Evolutionary conservation across 2,113 vertebrate species (phyloP).

Genomic region (Varanus komodoensis): DNA sequence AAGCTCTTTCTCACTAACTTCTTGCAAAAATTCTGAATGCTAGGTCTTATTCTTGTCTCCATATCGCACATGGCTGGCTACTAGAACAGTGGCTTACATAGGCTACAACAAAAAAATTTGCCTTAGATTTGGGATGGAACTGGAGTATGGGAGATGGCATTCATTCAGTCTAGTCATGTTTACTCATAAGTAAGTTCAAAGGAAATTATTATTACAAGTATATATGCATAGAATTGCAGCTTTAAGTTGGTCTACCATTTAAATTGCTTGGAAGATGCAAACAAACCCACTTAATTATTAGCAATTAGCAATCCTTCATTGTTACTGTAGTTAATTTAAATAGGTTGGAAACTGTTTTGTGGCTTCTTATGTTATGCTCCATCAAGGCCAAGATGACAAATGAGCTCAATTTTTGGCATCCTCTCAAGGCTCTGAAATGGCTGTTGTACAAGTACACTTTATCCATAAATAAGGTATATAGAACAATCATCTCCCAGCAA

Average conservation of each 20-base stretch:
- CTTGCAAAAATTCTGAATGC: neutral
- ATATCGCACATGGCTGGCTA: neutral
- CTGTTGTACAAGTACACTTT: slow-evolving; percentile 4
- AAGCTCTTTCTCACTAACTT: neutral
- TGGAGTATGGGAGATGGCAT: no score
- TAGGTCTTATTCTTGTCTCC: neutral
- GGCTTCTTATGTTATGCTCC: neutral
- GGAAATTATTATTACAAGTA: neutral
- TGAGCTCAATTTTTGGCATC: slow-evolving; percentile 40
- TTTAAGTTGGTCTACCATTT: neutral
- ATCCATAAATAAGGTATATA: slow-evolving; percentile 44
- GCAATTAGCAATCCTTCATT: slow-evolving; percentile 27
- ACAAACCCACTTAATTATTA: neutral
- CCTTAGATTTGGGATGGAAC: neutral
- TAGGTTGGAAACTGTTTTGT: slow-evolving; percentile 37
- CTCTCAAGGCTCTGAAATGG: neutral
- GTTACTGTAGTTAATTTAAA: slow-evolving; percentile 41
- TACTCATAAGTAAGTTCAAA: neutral
- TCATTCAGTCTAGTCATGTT: neutral
- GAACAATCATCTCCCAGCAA: slow-evolving; percentile 29
- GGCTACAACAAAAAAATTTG: neutral
- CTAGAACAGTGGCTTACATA: neutral
- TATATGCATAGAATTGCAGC: neutral
- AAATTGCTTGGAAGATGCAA: slow-evolving; percentile 11
- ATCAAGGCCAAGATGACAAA: neutral